Base-by-base conservation (phyloP, 2,113 vertebrate species). In the Saccopteryx bilineata region DNA sequence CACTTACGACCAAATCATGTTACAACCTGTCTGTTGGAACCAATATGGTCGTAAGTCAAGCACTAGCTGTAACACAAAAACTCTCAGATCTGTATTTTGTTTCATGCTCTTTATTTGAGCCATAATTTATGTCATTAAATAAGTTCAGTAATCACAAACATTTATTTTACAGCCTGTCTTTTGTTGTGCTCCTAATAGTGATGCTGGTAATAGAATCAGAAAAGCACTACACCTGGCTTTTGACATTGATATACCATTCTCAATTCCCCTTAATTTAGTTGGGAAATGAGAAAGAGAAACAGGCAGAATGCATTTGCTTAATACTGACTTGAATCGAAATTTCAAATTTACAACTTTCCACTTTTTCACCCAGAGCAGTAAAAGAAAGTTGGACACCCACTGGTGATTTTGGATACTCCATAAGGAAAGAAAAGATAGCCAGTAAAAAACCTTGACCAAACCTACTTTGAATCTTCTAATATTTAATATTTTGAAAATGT, bases 91-190 rank as follows among this genome's bases (percentile, higher is more conserved):
- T 33, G 60, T 54, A 65, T 78, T 79, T 90, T 65, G 24, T 39
- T 79, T 78, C 18, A 66, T 63, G 60, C 48, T 79, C 78, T 33
- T 79, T 56, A 75, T 60, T 79, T 15, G 79, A 78, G 10, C 31
- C 74, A 39, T 90, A 66, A 90, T 90, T 79, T 26, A 39, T 39
- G 23, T 48, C 31, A 89, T 66, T 89, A 78, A 52, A 63, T 89
- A 78, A 89, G 72, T 52, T 78, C 21, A 54, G 21, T 78, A 63
- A 65, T 65, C 60, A 78, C 72, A 19, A 65, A 63, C 31, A 78
- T 65, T 78, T 75, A 52, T 89, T 65, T 89, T 78, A 78, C 31
- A 89, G 31, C 13, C 54, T 66, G 71, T 24, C 60, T 14, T 33
- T 65, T 52, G 28, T 65, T 56, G 31, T 78, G 61, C 12, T 89